These are phyloP conservation scores for Eurytemora carolleeae DNA, from an alignment of 1,140 invertebrate genomes.

Conservation along the genomic window DNA sequence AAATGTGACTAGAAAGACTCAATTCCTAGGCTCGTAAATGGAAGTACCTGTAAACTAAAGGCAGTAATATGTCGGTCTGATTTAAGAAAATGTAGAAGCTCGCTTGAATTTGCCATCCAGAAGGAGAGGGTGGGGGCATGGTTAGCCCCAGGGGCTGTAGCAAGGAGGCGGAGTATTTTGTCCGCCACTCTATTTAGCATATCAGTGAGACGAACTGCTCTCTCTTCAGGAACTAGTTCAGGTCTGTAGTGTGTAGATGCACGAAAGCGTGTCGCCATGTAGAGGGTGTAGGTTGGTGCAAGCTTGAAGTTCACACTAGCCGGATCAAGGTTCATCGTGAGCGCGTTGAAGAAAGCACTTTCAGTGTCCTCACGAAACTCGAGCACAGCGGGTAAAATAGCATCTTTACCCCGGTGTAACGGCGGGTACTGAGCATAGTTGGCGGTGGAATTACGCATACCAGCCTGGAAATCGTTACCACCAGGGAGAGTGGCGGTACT, in stretches of 20 bases:
- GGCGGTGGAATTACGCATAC: not conserved
- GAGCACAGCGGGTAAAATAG: conserved; percentile 75
- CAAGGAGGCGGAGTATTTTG: conserved; percentile 33
- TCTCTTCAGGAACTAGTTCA: conserved; percentile 68
- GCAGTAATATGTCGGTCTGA: conserved; percentile 79
- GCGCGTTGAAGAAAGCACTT: conserved; percentile 63
- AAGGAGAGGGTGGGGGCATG: conserved; percentile 68
- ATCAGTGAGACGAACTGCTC: conserved; percentile 66
- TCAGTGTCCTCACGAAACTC: conserved; percentile 87
- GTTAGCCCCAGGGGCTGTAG: conserved; percentile 33
- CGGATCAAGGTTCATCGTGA: conserved; percentile 64
- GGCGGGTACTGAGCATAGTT: conserved; percentile 15
- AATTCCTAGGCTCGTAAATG: no score
- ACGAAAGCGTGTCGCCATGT: conserved; percentile 57
- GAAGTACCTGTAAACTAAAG: conserved; percentile 44
- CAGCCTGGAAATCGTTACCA: not conserved
- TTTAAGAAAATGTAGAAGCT: conserved; percentile 83
- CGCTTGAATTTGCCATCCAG: conserved; percentile 91
- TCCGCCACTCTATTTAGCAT: conserved; percentile 71
- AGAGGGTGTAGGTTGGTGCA: conserved; percentile 82
- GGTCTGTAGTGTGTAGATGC: conserved; percentile 81
- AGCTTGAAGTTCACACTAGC: conserved; percentile 37
- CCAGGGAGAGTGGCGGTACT: conserved; percentile 3
- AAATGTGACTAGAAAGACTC: no score
- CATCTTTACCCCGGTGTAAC: conserved; percentile 45